Percentiles rank a stretch among this genome's conserved stretches.
These are phyloP conservation scores for Lepidurus apus DNA, from an alignment of 1,140 invertebrate species.

Conservation along the genomic window DNA sequence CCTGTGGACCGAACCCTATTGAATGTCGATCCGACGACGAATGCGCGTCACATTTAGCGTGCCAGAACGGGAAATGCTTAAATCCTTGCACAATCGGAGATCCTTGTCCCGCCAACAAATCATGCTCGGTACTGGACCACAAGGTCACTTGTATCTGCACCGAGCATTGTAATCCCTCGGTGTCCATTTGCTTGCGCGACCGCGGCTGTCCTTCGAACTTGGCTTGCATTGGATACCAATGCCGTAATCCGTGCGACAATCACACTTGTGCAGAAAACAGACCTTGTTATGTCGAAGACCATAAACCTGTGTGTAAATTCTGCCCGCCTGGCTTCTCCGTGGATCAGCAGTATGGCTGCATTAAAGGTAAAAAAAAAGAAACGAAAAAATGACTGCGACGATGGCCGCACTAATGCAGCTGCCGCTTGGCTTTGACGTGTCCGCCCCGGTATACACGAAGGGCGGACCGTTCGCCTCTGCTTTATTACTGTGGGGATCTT, in stretches of 20 bases:
- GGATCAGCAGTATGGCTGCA: constrained; percentile 83
- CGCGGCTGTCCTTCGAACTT: constrained; percentile 74
- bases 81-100: constrained; percentile 66
- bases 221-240: constrained; percentile 81
- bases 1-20: constrained; percentile 55
- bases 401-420: constrained; percentile 40
- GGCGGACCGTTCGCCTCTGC: constrained; percentile 16
- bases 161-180: constrained; percentile 73
- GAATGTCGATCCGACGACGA: constrained; percentile 75
- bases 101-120: constrained; percentile 68
- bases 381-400: constrained; percentile 28
- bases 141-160: constrained; percentile 76
- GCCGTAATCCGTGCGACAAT: constrained; percentile 78
- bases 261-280: constrained; percentile 70
- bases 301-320: constrained; percentile 88
- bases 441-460: background rate
- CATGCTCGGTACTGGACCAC: constrained; percentile 77
- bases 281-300: constrained; percentile 84
- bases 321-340: constrained; percentile 82
- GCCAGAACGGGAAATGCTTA: constrained; percentile 70
- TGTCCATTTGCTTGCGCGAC: constrained; percentile 81
- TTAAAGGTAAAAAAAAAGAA: constrained; percentile 72
- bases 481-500: constrained; percentile 20
- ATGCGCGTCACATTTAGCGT: constrained; percentile 77
- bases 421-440: constrained; percentile 1